phyloP scores from a whole-genome alignment of 2,888 invertebrate genomes.

The Drosophila incognita region DNA sequence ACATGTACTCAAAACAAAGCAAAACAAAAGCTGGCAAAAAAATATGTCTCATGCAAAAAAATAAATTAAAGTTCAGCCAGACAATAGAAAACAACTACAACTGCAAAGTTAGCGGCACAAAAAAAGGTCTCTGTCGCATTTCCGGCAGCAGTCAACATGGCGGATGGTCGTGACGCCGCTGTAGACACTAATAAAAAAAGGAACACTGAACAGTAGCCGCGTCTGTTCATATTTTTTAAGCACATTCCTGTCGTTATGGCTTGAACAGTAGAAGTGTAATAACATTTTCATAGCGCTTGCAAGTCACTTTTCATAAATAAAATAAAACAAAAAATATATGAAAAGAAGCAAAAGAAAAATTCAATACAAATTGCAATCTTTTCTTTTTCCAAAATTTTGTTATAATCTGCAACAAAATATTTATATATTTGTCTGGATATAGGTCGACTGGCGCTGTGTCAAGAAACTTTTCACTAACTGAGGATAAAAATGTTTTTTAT shows the following conservation, averaged over 20 bases:
- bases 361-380: background rate
- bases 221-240: slow-evolving; percentile 63
- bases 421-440: background rate
- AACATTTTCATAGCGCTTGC: slow-evolving; percentile 29
- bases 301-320: background rate
- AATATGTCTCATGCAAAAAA: slow-evolving; percentile 60
- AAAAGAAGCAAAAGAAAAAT: background rate
- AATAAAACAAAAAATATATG: background rate
- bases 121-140: slow-evolving; percentile 78
- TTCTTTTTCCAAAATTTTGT: background rate
- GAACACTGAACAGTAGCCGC: slow-evolving; percentile 25
- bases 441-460: background rate
- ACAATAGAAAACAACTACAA: slow-evolving; percentile 65
- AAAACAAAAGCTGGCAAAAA: slow-evolving; percentile 35
- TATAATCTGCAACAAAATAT: background rate
- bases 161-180: slow-evolving; percentile 73
- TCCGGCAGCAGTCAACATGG: slow-evolving; percentile 75
- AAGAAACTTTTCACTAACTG: background rate
- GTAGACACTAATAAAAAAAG: slow-evolving; percentile 51
- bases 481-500: background rate
- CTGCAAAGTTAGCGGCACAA: slow-evolving; percentile 40
- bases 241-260: slow-evolving; percentile 24
- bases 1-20: slow-evolving; percentile 27
- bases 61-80: slow-evolving; percentile 38
- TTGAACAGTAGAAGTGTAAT: slow-evolving; percentile 20